A percentile compares a stretch with the other conserved stretches of the same genome.
phyloP scores from a whole-genome alignment of 2,888 invertebrate species.

The Euphydryas editha region DNA sequence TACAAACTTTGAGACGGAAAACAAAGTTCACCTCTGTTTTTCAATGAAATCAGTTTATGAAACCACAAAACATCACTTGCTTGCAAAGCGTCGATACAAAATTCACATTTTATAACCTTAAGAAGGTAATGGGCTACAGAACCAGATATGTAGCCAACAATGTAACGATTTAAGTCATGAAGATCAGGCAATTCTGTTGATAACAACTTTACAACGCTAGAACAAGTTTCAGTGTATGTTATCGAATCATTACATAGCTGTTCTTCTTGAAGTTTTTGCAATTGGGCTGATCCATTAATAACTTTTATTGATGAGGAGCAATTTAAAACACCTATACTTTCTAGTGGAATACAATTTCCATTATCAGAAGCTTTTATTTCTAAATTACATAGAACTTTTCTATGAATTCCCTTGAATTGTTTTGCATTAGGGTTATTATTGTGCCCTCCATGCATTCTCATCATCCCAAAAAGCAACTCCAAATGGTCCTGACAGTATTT shows the following conservation, averaged over 20 bases:
- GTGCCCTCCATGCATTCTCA: conserved; percentile 40
- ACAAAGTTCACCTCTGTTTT: background rate
- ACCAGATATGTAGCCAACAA: too few relatives aligned
- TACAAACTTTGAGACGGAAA: conserved; percentile 1
- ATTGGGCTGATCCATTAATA: background rate
- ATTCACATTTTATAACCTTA: too few relatives aligned
- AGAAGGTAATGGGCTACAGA: too few relatives aligned
- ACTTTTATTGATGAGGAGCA: background rate
- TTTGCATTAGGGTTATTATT: conserved; percentile 43
- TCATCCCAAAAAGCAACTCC: conserved; percentile 38
- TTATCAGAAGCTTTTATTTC: conserved; percentile 27
- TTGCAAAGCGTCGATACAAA: too few relatives aligned
- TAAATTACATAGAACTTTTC: conserved; percentile 35
- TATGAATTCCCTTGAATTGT: conserved; percentile 36
- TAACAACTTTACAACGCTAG: too few relatives aligned
- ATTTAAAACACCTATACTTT: conserved; percentile 24
- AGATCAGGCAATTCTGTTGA: too few relatives aligned
- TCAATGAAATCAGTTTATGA: too few relatives aligned
- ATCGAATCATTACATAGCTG: too few relatives aligned
- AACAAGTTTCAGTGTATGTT: too few relatives aligned
- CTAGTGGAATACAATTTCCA: conserved; percentile 41
- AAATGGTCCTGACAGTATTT: conserved; percentile 34
- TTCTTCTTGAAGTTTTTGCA: too few relatives aligned
- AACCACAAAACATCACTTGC: too few relatives aligned
- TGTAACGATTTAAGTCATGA: too few relatives aligned